These are phyloP conservation scores for Astur gentilis DNA, from an alignment of 2,113 vertebrate species.

Conservation along the genomic window DNA sequence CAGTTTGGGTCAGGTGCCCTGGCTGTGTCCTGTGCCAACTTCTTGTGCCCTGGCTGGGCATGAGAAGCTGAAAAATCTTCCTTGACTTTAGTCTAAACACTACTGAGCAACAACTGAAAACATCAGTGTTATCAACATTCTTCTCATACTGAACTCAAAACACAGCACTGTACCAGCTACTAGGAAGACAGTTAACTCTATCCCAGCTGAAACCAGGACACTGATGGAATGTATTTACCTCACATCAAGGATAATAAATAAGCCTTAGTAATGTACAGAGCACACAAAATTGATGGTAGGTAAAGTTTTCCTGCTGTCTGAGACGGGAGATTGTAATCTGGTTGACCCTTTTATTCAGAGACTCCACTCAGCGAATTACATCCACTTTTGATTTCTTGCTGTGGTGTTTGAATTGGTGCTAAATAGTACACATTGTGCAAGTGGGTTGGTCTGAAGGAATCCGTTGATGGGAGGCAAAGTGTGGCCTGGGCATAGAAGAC, in stretches of 20 bases:
- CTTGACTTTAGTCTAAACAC: too few relatives aligned
- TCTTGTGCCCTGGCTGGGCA: too few relatives aligned
- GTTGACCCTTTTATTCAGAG: not conserved
- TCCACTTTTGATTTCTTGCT: not conserved
- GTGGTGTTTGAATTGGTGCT: not conserved
- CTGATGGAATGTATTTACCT: not conserved
- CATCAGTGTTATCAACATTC: too few relatives aligned
- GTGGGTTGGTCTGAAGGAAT: not conserved
- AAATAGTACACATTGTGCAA: not conserved
- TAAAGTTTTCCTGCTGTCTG: not conserved
- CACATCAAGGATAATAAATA: not conserved
- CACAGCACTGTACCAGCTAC: too few relatives aligned
- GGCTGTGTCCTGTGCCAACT: too few relatives aligned
- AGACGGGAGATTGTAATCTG: not conserved
- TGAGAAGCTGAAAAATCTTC: too few relatives aligned
- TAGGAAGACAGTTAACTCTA: too few relatives aligned
- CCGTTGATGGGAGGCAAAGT: not conserved
- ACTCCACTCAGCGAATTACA: not conserved
- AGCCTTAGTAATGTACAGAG: not conserved
- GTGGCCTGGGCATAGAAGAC: not conserved
- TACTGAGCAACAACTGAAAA: too few relatives aligned
- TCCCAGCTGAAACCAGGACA: too few relatives aligned
- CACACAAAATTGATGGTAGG: not conserved
- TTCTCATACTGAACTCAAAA: too few relatives aligned
- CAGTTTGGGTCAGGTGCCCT: too few relatives aligned